Evolutionary conservation across 92 coral and sea anemone genomes (phyloP).

Genomic region (Porites cylindrica): DNA sequence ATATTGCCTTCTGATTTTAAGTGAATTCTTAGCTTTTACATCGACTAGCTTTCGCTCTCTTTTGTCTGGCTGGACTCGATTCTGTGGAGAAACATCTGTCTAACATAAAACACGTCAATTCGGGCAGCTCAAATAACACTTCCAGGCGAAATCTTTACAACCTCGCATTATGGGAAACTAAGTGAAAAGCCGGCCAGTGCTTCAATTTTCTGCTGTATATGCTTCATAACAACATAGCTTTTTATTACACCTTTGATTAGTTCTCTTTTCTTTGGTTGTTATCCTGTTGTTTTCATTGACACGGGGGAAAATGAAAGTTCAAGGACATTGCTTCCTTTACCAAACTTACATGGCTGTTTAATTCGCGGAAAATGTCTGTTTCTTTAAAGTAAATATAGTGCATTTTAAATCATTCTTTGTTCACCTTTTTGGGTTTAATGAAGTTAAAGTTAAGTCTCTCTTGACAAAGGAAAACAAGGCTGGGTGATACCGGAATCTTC

Average conservation of each 20-base stretch:
- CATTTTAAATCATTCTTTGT: no score
- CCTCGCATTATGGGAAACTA: neutral
- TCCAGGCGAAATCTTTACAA: neutral
- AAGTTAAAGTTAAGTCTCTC: no score
- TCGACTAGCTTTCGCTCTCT: neutral
- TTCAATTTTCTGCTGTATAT: neutral
- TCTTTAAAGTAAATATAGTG: no score
- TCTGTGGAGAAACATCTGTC: neutral
- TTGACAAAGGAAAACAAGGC: no score
- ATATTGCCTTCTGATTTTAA: neutral
- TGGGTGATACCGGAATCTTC: no score
- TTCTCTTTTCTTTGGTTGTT: neutral
- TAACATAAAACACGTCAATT: neutral
- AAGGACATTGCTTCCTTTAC: neutral
- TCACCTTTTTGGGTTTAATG: no score
- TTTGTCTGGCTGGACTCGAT: neutral
- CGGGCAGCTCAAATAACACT: neutral
- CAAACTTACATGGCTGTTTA: no score
- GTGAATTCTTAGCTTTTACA: neutral
- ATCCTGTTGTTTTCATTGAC: neutral
- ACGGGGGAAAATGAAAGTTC: constrained; percentile 6
- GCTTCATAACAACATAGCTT: constrained; percentile 2
- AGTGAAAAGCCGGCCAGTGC: constrained; percentile 9
- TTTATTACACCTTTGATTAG: neutral
- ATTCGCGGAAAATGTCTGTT: no score